Conservation (phyloP, 2,113 vertebrate species). For the Hoplias malabaricus region DNA sequence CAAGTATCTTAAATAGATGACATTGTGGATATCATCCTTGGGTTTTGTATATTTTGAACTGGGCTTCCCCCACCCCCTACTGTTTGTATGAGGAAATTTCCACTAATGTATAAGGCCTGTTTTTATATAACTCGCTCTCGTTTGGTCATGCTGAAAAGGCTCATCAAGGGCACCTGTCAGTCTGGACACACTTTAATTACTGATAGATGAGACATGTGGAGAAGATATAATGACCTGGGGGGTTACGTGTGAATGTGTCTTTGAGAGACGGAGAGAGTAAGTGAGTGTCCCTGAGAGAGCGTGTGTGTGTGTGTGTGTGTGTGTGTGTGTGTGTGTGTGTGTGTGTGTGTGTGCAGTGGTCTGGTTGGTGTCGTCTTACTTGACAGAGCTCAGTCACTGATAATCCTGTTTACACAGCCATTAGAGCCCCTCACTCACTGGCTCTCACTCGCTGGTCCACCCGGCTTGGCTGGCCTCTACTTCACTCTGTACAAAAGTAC, state of each 20-base stretch:
- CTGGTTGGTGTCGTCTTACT: conserved; percentile 45
- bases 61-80: too few species aligned
- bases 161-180: conserved; percentile 34
- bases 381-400: conserved; percentile 28
- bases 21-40: too few species aligned
- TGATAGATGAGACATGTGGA: conserved; percentile 8
- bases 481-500: conserved; percentile 42
- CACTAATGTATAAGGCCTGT: not conserved
- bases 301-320: conserved; percentile 15
- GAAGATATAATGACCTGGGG: not conserved
- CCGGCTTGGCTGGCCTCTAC: conserved; percentile 39
- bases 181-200: conserved; percentile 33
- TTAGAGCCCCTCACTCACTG: conserved; percentile 39
- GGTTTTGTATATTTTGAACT: too few species aligned
- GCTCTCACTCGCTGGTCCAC: conserved; percentile 32
- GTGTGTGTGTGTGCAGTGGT: conserved; percentile 17
- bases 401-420: conserved; percentile 51
- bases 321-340: conserved; percentile 29
- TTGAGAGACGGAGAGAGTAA: conserved; percentile 23
- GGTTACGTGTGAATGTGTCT: conserved; percentile 4
- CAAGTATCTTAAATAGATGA: too few species aligned
- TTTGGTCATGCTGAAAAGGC: not conserved
- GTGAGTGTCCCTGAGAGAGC: conserved; percentile 29
- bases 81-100: conserved; percentile 18
- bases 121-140: conserved; percentile 5